Conservation (phyloP, 1,140 invertebrate genomes). For the Drosophila auraria region DNA sequence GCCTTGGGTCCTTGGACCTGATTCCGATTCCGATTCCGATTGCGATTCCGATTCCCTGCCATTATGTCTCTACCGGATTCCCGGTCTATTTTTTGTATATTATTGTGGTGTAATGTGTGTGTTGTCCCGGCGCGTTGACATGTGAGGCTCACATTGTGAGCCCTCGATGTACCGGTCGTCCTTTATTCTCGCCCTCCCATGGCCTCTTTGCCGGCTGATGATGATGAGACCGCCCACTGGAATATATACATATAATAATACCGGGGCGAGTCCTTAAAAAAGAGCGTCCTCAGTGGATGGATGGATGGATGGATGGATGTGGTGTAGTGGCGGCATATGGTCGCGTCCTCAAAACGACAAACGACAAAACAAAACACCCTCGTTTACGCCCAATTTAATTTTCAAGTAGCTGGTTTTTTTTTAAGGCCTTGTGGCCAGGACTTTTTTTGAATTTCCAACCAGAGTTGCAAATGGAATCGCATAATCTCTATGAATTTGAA, state of each 20-base stretch:
- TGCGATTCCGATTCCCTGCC: conserved; percentile 32
- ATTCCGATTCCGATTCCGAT: conserved; percentile 22
- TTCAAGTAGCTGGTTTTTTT: conserved; percentile 64
- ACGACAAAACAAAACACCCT: conserved; percentile 70
- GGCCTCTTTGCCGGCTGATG: conserved; percentile 66
- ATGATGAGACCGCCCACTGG: conserved; percentile 80
- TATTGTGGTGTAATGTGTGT: conserved; percentile 75
- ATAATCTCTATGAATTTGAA: conserved; percentile 38
- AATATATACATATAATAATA: conserved; percentile 20
- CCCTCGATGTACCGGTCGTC: conserved; percentile 11
- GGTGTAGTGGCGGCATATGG: conserved; percentile 61
- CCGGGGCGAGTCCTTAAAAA: conserved; percentile 33
- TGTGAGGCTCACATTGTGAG: conserved; percentile 80
- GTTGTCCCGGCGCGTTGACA: conserved; percentile 76
- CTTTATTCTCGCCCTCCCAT: conserved; percentile 61
- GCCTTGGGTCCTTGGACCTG: conserved; percentile 24
- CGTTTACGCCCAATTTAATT: conserved; percentile 80
- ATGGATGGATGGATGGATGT: background rate
- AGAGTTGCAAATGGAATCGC: conserved; percentile 32
- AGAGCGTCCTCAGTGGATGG: conserved; percentile 1
- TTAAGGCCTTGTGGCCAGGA: conserved; percentile 46
- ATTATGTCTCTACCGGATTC: conserved; percentile 61
- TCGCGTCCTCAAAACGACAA: conserved; percentile 36
- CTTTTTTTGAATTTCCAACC: conserved; percentile 40
- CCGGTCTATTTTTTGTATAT: conserved; percentile 32